Base-by-base conservation (phyloP, 2,113 vertebrate species). In the Microcebus tavaratra region DNA sequence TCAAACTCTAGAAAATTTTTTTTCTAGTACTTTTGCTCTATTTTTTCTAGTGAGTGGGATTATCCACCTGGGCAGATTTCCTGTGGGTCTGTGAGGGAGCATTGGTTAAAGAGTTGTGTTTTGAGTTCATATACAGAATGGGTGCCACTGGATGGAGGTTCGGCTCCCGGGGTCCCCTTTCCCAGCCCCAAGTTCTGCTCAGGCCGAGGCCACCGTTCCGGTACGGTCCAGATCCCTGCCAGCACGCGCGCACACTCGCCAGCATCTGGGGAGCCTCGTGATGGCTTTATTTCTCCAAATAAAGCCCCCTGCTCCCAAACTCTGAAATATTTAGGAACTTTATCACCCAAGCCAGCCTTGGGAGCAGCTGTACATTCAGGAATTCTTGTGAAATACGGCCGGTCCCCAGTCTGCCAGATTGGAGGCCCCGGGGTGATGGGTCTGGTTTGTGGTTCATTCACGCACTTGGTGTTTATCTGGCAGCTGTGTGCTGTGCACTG, bases 241-340 rank as follows among this genome's bases (percentile, higher is more conserved):
- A 18, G 34, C 7, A n/a, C 8, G 34, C 14, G 1, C 0, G 0
- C 21, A 1, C 25, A 2, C 29, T 17, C 10, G 4, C 65, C 5
- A 1, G 14, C 15, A 11, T 42, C 82, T 61, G 10, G 39, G 8
- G 45, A 50, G 15, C 36, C 13, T 76, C 0, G 1, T 21, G 73
- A 6, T 67, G 17, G 23, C 42, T 42, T 42, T 42, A 42, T 2
- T 1, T 34, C n/a, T 81, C 27, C 29, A 55, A 21, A 59, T 80
- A 27, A 84, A 85, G 82, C 53, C 39, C 15, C 1, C 23, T 5
- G 20, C 61, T 84, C 6, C 78, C 39, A 18, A 55, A 48, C 13
- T 7, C 75, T 72, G 36, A 50, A 11, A 7, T 42, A 27, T 45
- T 82, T 78, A 18, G 78, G 70, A 48, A 45, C 36, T n/a, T 73